Evolutionary conservation across 1,140 invertebrate species (phyloP), one percentile per base, ranked within the genome.

Genomic region (Heterodera schachtii): DNA sequence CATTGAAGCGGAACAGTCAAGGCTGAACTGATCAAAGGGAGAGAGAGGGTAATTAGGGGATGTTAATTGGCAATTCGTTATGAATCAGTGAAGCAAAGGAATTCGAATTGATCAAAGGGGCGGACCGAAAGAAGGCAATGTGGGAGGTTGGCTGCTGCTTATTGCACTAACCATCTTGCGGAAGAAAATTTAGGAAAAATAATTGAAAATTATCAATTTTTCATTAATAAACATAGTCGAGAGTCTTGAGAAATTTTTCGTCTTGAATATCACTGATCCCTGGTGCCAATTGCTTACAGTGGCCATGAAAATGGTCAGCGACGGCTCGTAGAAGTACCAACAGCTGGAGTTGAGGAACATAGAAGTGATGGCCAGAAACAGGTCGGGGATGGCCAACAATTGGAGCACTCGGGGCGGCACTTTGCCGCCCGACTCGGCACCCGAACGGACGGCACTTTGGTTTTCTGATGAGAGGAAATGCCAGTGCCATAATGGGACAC

Each of bases 311-410:
- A 47, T 64, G 64, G 44, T 76, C 64, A 76, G 41, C 21, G 21
- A 49, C 19, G 75, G 75, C 21, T 76, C 75, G 13, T 76, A 76
- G 64, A 76, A 76, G 21, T 44, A 49, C 75, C 75, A 76, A 31
- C 49, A 49, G 16, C 46, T 70, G 64, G 44, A 76, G 31, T 43
- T 76, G 64, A 76, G 49, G 43, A 76, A 57, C 8, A 64, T 4
- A 66, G 75, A 76, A 21, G 64, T 43, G 49, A 76, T 76, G n/a
- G 75, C 44, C 75, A 76, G 52, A 19, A 76, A 57, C 21, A 76
- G 43, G 31, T 31, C 31, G 31, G 31, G 31, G 31, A 31, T 31
- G 31, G 31, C 31, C 31, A 31, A 31, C 31, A 76, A 44, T 47
- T 21, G 52, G 5, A 76, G 11, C 8, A 76, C 64, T 0, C 75